phyloP scores from a whole-genome alignment of 2,797 vertebrate genomes.

The Enoplosus armatus region DNA sequence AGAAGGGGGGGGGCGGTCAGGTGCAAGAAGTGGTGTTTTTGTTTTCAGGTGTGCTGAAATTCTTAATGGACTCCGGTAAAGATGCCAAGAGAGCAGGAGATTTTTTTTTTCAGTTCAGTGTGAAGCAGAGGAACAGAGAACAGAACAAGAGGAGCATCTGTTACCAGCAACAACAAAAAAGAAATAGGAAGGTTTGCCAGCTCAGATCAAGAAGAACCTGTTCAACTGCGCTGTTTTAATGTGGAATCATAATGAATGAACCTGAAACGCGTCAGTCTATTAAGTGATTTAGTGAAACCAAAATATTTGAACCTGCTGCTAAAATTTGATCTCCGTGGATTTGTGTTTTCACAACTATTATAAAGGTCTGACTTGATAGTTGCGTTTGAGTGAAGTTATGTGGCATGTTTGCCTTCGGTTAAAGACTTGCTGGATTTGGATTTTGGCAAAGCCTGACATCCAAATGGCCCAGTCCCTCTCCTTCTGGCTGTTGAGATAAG shows the following conservation, averaged over 20 bases:
- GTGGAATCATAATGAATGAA: background rate
- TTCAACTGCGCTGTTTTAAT: background rate
- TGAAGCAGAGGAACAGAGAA: constrained; percentile 16
- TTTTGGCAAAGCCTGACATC: constrained; percentile 5
- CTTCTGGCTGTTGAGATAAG: constrained; percentile 16
- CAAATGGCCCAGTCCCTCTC: background rate
- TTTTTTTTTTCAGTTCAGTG: too few species aligned
- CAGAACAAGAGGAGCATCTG: constrained; percentile 21
- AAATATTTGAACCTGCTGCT: background rate
- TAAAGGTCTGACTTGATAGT: too few species aligned
- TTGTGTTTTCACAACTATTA: too few species aligned
- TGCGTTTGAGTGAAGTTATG: too few species aligned
- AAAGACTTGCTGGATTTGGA: background rate
- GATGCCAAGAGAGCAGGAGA: constrained; percentile 21
- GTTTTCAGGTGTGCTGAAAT: constrained; percentile 15
- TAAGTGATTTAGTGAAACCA: background rate
- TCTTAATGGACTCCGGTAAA: constrained; percentile 30
- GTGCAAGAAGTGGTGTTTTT: constrained; percentile 39
- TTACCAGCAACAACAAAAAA: background rate
- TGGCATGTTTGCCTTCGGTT: too few species aligned
- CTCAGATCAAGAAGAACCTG: constrained; percentile 10
- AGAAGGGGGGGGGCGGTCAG: constrained; percentile 18
- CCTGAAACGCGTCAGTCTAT: background rate
- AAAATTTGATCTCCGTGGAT: background rate
- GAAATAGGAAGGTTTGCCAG: background rate